Base-by-base conservation (phyloP, 2,888 invertebrate species). In the Lycophotia porphyrea region DNA sequence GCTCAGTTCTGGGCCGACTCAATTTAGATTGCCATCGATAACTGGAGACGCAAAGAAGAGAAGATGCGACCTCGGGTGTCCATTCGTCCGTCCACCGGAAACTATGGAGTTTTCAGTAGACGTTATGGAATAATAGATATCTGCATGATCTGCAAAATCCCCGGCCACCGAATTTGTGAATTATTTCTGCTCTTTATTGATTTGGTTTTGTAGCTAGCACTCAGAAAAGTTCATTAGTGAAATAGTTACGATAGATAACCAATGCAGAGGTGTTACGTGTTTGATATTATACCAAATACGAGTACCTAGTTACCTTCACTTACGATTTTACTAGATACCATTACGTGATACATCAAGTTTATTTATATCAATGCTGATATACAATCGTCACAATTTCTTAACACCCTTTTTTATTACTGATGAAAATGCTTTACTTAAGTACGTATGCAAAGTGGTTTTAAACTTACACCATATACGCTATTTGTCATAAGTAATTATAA, bases 251-350 rank as follows among this genome's bases (percentile, higher is more conserved):
- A 7, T 34, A 55, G 4, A 39, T 27, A 75, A 24, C 11, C 24
- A 49, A 13, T 34, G 42, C 39, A 78, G 24, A 67, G 27, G 61
- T n/a, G 24, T 73, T 65, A 36, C 64, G 49, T 80, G 49, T 72
- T 72, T 44, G 49, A 80, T 36, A 24, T 13, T 36, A 24, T 13
- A 49, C 13, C 18, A 24, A 47, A 13, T 42, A 15, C 34, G 24
- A 42, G 15, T 49, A 24, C 27, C 55, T 15, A 31, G 15, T 44
- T 44, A 58, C 58, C 13, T 52, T 52, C 5, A 27, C 55, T 15
- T 63, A 63, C 15, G 13, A 15, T 63, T 63, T n/a, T 15, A n/a
- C 15, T 36, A 61, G 36, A n/a, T 61, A 78, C 18, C 18, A 71
- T 49, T 61, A 66, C 63, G n/a, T 47, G 42, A 58, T 31, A 36